Conservation (phyloP, 23 tunicate species). For the Clavelina lepadiformis region DNA sequence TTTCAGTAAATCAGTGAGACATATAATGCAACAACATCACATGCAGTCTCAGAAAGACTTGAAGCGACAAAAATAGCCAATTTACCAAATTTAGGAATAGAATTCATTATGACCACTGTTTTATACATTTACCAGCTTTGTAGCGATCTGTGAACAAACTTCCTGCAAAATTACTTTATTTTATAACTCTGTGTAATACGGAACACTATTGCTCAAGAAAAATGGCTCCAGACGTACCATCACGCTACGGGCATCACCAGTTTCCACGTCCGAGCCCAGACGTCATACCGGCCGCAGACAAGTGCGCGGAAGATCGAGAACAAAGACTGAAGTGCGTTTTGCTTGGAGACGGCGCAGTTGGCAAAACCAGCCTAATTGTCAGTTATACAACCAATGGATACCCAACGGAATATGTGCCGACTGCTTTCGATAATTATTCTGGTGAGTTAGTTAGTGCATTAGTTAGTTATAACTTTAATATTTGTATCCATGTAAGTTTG, state of each 20-base stretch:
- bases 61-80: too few species aligned
- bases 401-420: constrained; percentile 90
- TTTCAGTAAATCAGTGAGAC: too few species aligned
- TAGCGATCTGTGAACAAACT: too few species aligned
- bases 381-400: constrained; percentile 92
- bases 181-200: too few species aligned
- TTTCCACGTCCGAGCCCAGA: constrained; percentile 43
- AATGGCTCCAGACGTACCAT: constrained; percentile 83
- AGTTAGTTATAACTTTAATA: neutral
- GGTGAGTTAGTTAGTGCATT: constrained; percentile 24
- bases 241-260: constrained; percentile 43
- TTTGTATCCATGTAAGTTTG: neutral
- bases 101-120: too few species aligned
- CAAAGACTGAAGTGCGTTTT: constrained; percentile 77
- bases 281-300: constrained; percentile 55
- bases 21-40: too few species aligned
- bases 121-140: too few species aligned
- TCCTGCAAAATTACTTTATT: too few species aligned
- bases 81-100: neutral
- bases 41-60: too few species aligned
- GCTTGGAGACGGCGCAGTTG: constrained; percentile 93
- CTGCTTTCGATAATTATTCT: constrained; percentile 90
- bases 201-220: too few species aligned
- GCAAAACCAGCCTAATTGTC: constrained; percentile 87
- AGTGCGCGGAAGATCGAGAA: constrained; percentile 33